phyloP scores from a whole-genome alignment of 1,140 invertebrate genomes.

The Zeugodacus cucurbitae region DNA sequence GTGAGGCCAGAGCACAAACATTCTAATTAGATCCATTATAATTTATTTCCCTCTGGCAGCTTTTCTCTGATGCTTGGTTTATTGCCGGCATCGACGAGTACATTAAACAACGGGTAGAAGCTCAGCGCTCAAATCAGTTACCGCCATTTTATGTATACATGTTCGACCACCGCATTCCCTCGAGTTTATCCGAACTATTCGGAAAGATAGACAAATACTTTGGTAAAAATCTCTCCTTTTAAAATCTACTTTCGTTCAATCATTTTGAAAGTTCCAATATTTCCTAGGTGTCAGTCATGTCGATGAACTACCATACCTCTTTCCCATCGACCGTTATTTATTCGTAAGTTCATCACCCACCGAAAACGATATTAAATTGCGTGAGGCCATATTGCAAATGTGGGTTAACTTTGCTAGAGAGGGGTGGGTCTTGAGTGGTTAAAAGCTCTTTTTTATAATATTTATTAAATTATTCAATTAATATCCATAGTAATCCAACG shows the following conservation, averaged over 20 bases:
- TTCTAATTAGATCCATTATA: neutral
- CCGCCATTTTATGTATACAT: constrained; percentile 75
- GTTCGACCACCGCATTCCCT: constrained; percentile 73
- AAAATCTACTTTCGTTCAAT: neutral
- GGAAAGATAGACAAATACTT: constrained; percentile 70
- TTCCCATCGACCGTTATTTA: constrained; percentile 72
- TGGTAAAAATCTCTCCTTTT: constrained; percentile 66
- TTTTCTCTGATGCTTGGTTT: constrained; percentile 78
- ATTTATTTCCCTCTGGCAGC: constrained; percentile 62
- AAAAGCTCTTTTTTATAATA: neutral
- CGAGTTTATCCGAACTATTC: constrained; percentile 76
- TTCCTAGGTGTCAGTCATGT: constrained; percentile 74
- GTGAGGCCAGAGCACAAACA: constrained; percentile 46
- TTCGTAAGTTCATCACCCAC: constrained; percentile 68
- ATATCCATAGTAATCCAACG: constrained; percentile 68
- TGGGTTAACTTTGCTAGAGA: constrained; percentile 79
- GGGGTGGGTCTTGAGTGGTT: constrained; percentile 67
- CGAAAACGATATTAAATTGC: constrained; percentile 67
- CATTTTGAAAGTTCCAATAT: neutral
- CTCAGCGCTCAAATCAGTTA: constrained; percentile 55
- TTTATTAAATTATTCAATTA: neutral
- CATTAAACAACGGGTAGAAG: constrained; percentile 67
- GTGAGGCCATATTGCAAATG: constrained; percentile 70
- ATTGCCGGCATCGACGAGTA: constrained; percentile 71
- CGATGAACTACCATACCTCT: constrained; percentile 79